Percentiles rank a stretch among this genome's conserved stretches.
Evolutionary conservation across 2,888 invertebrate species (phyloP).

Genomic region (Amphipoea oculea): DNA sequence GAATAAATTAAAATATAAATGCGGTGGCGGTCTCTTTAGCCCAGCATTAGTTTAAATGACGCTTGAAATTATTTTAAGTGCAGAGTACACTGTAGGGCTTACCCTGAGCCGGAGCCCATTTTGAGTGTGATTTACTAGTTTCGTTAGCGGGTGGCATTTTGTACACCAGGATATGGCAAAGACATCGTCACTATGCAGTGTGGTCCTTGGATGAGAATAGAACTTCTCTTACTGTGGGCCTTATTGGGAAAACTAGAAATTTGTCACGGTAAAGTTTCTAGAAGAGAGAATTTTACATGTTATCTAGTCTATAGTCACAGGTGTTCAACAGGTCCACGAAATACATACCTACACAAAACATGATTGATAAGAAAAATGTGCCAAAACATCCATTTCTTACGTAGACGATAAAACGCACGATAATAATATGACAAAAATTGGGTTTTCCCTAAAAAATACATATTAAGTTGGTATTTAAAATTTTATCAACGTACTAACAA

Average conservation of each 20-base stretch:
- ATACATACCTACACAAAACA: neutral
- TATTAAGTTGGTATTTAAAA: neutral
- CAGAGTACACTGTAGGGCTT: slow-evolving; percentile 43
- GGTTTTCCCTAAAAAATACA: slow-evolving; percentile 3
- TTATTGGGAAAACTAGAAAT: neutral
- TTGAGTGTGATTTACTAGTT: slow-evolving; percentile 57
- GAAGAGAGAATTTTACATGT: neutral
- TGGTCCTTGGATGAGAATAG: slow-evolving; percentile 18
- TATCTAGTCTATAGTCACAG: neutral
- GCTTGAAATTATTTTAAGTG: slow-evolving; percentile 80
- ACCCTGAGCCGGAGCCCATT: slow-evolving; percentile 40
- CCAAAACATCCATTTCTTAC: neutral
- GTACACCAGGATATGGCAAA: slow-evolving; percentile 25
- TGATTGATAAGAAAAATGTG: neutral
- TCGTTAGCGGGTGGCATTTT: slow-evolving; percentile 53
- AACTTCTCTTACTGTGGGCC: neutral
- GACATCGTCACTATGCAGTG: slow-evolving; percentile 19
- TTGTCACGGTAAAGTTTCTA: too few species aligned
- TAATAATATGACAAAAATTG: neutral
- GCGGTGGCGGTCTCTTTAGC: slow-evolving; percentile 59
- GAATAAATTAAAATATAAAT: too few species aligned
- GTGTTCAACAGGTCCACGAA: neutral
- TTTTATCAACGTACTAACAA: neutral
- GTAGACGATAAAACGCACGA: neutral
- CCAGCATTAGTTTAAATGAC: slow-evolving; percentile 76